phyloP scores from a whole-genome alignment of 1,140 invertebrate genomes.

The Venturia canescens region DNA sequence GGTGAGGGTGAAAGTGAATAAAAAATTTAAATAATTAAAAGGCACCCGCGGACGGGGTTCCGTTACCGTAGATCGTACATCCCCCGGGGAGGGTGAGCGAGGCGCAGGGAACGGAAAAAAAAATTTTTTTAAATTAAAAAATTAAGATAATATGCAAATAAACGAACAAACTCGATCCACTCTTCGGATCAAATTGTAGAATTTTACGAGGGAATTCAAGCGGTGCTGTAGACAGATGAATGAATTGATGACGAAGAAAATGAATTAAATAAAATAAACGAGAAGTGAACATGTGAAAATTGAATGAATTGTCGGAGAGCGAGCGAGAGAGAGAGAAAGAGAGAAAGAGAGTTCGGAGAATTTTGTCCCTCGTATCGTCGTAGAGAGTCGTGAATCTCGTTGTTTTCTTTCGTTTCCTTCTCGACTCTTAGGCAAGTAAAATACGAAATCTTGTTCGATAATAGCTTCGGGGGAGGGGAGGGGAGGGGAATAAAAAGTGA shows the following conservation, averaged over 20 bases:
- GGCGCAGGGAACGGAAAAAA: constrained; percentile 13
- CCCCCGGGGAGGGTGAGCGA: constrained; percentile 36
- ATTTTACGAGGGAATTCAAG: too few species aligned
- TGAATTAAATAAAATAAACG: too few species aligned
- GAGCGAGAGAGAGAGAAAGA: constrained; percentile 30
- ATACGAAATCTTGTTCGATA: constrained; percentile 17
- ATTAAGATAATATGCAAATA: too few species aligned
- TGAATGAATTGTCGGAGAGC: not conserved
- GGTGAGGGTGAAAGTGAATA: not conserved
- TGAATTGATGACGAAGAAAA: too few species aligned
- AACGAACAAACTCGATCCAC: too few species aligned
- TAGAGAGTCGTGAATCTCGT: constrained; percentile 39
- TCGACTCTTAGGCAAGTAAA: constrained; percentile 18
- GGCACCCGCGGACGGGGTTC: constrained; percentile 21
- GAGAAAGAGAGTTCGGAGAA: constrained; percentile 25
- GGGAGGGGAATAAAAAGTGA: not conserved
- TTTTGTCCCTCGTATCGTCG: constrained; percentile 41
- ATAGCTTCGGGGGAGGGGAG: too few species aligned
- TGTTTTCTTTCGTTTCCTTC: constrained; percentile 40
- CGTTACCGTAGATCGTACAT: not conserved
- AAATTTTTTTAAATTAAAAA: constrained; percentile 9
- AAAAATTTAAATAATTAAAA: constrained; percentile 18
- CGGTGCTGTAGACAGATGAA: too few species aligned
- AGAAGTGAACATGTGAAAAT: not conserved
- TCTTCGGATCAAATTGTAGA: too few species aligned